Conservation (phyloP, 2,888 invertebrate species). For the Dicyrtomina minuta region DNA sequence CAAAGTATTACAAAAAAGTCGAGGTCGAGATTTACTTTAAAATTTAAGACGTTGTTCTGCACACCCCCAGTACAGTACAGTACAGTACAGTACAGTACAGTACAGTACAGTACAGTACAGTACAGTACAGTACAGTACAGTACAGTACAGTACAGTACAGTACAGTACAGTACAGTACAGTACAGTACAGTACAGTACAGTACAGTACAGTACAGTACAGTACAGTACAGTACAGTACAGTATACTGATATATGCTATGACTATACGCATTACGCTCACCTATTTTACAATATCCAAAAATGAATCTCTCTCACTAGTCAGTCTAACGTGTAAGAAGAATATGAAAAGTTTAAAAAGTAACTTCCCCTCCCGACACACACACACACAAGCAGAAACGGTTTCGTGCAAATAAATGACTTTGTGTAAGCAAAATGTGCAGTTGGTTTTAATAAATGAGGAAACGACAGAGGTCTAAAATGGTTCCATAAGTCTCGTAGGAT, state of each 20-base stretch:
- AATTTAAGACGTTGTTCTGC: too few relatives aligned
- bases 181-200: too few relatives aligned
- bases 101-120: too few relatives aligned
- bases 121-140: too few relatives aligned
- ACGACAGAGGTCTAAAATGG: constrained; percentile 26
- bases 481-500: constrained; percentile 29
- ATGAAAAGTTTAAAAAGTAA: constrained; percentile 12
- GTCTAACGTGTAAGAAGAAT: not conserved
- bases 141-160: too few relatives aligned
- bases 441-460: constrained; percentile 28
- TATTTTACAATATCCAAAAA: not conserved
- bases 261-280: not conserved
- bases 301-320: not conserved
- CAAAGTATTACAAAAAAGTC: too few relatives aligned
- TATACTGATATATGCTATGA: not conserved
- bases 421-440: constrained; percentile 24
- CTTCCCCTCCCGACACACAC: not conserved
- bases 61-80: not conserved
- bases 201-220: too few relatives aligned
- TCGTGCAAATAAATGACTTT: constrained; percentile 27
- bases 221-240: too few relatives aligned
- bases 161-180: too few relatives aligned
- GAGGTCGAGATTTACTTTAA: too few relatives aligned
- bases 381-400: not conserved
- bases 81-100: too few relatives aligned